Conservation (phyloP, 2,113 vertebrate genomes). For the Entomyzon cyanotis region DNA sequence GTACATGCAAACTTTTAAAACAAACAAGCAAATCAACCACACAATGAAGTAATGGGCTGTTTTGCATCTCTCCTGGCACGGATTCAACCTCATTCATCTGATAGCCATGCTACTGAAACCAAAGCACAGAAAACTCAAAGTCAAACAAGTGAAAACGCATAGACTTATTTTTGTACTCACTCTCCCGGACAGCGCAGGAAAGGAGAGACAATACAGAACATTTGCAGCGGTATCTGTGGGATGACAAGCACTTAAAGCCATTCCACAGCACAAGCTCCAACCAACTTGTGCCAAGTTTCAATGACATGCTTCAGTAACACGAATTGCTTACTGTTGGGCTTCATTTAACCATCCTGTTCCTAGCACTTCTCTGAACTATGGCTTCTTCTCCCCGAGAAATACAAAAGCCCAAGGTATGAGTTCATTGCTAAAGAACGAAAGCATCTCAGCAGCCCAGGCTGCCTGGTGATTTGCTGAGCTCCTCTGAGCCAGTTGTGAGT, state of each 20-base stretch:
- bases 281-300: constrained; percentile 24
- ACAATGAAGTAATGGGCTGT: constrained; percentile 60
- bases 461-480: constrained; percentile 41
- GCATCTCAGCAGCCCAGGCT: constrained; percentile 38
- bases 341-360: constrained; percentile 39
- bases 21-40: constrained; percentile 65
- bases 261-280: constrained; percentile 17
- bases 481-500: constrained; percentile 10
- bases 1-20: constrained; percentile 64
- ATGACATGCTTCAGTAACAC: constrained; percentile 39
- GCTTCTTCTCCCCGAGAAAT: constrained; percentile 37
- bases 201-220: constrained; percentile 45
- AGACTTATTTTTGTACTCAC: constrained; percentile 40
- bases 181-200: constrained; percentile 62
- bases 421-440: constrained; percentile 66
- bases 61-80: constrained; percentile 24
- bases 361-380: constrained; percentile 37
- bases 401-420: constrained; percentile 61
- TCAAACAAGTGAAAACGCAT: constrained; percentile 16
- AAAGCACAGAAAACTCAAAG: constrained; percentile 32
- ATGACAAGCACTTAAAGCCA: constrained; percentile 62
- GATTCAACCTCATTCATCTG: constrained; percentile 49
- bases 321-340: constrained; percentile 39
- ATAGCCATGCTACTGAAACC: constrained; percentile 50
- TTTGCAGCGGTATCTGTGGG: constrained; percentile 45